Evolutionary conservation across 2,888 invertebrate genomes (phyloP), one percentile per base, ranked within the genome.

Genomic region (Capitulum mitella): DNA sequence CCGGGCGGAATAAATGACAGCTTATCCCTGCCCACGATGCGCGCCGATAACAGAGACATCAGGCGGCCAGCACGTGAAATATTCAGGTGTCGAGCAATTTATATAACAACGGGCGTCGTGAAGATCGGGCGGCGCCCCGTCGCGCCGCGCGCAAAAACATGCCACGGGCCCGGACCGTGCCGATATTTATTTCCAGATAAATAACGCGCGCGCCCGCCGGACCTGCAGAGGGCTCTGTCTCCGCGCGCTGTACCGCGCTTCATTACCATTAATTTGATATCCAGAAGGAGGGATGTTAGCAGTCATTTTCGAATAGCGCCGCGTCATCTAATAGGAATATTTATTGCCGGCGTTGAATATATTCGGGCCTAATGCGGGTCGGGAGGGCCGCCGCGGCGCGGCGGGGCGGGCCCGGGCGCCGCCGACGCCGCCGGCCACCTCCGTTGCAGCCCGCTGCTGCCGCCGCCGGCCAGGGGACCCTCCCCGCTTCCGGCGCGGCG

Each of bases 81-180:
- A 64, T 64, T 64, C 64, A 64, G 64, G 64, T 64, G 64, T 64
- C 64, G 64, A 64, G 64, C 64, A 64, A 64, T 64, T 64, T 64
- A 64, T 64, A 64, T 64, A 64, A 64, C 64, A 64, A 32, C 64
- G 64, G 64, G 64, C 34, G 34, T 34, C 64, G 64, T 8, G 34
- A 12, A 19, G 34, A 32, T 34, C 34, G 16, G 26, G 29, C 64
- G 64, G 29, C 64, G 34, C 19, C 64, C 64, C 34, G 64, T 19
- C 16, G 64, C 29, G 64, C 29, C 34, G 64, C 34, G 19, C 64
- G 64, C 64, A 64, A 64, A 64, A 64, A 64, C 64, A 64, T 64
- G 64, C 64, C 64, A 64, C 3, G 16, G 16, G 16, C 1, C 64
- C n/a, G 64, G 34, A 16, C 64, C 16, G 34, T 34, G 34, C 64